A percentile compares a stretch with the other conserved stretches of the same genome.
Evolutionary conservation across 2,888 invertebrate genomes (phyloP).

Genomic region (Monochamus alternatus): DNA sequence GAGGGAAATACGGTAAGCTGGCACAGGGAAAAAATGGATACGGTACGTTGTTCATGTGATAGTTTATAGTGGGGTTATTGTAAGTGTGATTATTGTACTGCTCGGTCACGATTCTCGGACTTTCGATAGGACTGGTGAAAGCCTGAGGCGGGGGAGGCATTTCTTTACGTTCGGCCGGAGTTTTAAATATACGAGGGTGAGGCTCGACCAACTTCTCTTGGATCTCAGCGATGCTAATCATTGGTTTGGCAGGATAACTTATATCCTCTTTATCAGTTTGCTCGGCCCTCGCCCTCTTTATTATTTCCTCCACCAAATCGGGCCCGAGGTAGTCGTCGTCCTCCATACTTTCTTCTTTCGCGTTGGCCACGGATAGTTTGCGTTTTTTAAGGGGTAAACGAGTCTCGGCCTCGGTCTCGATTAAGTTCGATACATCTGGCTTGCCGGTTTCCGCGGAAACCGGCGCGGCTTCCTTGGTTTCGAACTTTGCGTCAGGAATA

Average conservation of each 20-base stretch:
- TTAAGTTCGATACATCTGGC: constrained; percentile 7
- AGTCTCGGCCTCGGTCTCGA: constrained; percentile 55
- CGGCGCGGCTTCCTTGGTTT: not conserved
- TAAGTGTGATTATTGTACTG: constrained; percentile 65
- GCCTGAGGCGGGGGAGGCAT: constrained; percentile 60
- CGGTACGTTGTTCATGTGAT: constrained; percentile 61
- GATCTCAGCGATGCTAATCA: constrained; percentile 68
- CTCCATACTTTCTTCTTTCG: constrained; percentile 36
- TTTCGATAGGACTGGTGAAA: constrained; percentile 1
- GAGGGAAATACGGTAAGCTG: constrained; percentile 46
- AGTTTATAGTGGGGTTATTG: constrained; percentile 65
- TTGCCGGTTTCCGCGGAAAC: not conserved
- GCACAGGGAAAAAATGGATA: constrained; percentile 49
- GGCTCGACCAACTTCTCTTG: constrained; percentile 55
- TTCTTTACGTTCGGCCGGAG: constrained; percentile 67
- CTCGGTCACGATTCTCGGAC: constrained; percentile 58
- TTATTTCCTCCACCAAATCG: constrained; percentile 49
- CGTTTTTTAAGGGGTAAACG: constrained; percentile 66
- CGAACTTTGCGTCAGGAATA: not conserved
- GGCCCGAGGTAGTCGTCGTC: constrained; percentile 46
- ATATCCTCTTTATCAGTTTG: constrained; percentile 56
- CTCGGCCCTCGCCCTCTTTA: constrained; percentile 47
- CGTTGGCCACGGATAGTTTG: constrained; percentile 57
- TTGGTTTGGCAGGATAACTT: constrained; percentile 68
- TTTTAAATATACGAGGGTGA: constrained; percentile 62